These are phyloP conservation scores for Linepithema humile DNA, from an alignment of 1,140 invertebrate genomes.

Conservation along the genomic window DNA sequence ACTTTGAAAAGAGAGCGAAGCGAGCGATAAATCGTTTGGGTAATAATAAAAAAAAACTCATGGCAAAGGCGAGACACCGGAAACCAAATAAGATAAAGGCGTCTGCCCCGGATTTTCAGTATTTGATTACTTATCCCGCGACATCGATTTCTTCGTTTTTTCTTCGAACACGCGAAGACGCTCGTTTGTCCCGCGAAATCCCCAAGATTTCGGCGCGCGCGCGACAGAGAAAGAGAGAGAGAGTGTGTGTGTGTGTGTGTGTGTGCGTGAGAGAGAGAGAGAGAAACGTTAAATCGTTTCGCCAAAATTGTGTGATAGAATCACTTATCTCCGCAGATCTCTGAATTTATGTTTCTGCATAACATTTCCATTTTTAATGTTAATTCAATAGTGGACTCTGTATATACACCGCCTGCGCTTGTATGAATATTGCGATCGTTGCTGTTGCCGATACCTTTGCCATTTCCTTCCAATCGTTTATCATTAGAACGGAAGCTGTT, in stretches of 20 bases:
- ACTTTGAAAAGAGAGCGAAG: not conserved
- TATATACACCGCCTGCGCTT: constrained; percentile 69
- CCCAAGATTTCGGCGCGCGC: too few species aligned
- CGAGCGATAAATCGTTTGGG: not conserved
- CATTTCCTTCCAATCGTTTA: constrained; percentile 41
- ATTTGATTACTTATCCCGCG: too few species aligned
- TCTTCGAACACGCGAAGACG: not conserved
- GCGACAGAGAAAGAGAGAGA: not conserved
- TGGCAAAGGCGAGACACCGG: not conserved
- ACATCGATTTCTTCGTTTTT: not conserved
- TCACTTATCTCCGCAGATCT: constrained; percentile 55
- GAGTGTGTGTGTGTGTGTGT: too few species aligned
- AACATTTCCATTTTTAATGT: constrained; percentile 62
- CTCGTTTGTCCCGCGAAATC: not conserved
- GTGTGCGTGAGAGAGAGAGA: too few species aligned
- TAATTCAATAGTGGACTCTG: constrained; percentile 56
- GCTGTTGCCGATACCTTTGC: constrained; percentile 40
- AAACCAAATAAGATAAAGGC: not conserved
- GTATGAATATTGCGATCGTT: constrained; percentile 62
- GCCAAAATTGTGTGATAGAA: constrained; percentile 63
- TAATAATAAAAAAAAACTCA: constrained; percentile 22
- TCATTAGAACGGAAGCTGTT: not conserved
- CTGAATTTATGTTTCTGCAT: constrained; percentile 60
- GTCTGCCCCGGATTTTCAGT: too few species aligned
- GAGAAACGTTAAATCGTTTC: constrained; percentile 27